These are phyloP conservation scores for Epinotia demarniana DNA, from an alignment of 2,888 invertebrate genomes.

Conservation along the genomic window DNA sequence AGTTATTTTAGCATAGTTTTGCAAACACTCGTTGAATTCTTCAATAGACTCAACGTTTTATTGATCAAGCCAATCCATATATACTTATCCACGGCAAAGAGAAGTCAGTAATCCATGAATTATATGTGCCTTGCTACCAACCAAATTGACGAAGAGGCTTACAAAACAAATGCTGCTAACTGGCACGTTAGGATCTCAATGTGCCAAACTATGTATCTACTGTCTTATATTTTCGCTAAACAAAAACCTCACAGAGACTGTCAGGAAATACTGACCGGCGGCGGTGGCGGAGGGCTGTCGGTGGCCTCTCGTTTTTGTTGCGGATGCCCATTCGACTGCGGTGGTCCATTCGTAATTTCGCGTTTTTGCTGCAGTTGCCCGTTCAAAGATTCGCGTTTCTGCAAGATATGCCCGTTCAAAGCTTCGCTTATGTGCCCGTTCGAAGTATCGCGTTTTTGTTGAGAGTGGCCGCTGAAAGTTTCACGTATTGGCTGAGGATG, in stretches of 20 bases:
- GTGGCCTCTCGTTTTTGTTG: slow-evolving; percentile 57
- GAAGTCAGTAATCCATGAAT: too few species aligned
- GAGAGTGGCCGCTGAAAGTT: slow-evolving; percentile 15
- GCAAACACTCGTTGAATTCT: too few species aligned
- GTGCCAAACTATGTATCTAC: too few species aligned
- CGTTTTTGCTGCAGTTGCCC: slow-evolving; percentile 50
- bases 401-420: slow-evolving; percentile 82
- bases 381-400: slow-evolving; percentile 48
- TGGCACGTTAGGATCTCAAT: not conserved
- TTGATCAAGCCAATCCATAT: too few species aligned
- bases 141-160: too few species aligned
- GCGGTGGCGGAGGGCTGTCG: slow-evolving; percentile 85
- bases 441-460: slow-evolving; percentile 50
- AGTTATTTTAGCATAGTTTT: too few species aligned
- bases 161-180: not conserved
- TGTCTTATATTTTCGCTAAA: not conserved
- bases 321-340: slow-evolving; percentile 45
- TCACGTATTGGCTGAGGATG: slow-evolving; percentile 80
- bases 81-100: too few species aligned
- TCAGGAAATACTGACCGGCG: slow-evolving; percentile 78
- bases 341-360: slow-evolving; percentile 45
- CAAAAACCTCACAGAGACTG: not conserved
- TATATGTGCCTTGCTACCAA: too few species aligned
- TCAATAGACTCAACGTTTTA: too few species aligned
- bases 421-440: slow-evolving; percentile 45